Evolutionary conservation across 23 tunicate genomes (phyloP).

Genomic region (Halocynthia aurantium): DNA sequence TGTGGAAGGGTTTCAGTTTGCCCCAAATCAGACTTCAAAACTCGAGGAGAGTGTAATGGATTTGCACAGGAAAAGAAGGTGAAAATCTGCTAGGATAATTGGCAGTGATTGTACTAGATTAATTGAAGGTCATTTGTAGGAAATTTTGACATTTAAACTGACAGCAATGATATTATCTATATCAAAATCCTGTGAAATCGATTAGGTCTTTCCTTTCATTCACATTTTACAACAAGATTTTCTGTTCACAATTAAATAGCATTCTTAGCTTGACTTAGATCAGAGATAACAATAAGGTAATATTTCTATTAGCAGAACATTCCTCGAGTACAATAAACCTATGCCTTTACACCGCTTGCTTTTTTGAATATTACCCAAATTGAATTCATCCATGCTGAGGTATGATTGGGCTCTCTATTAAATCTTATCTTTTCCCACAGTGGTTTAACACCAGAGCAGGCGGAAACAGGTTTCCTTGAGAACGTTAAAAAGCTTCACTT

Average conservation of each 20-base stretch:
- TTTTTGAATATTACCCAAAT: no score
- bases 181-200: no score
- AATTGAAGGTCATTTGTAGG: neutral
- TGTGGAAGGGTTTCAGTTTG: conserved; percentile 65
- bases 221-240: neutral
- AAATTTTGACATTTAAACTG: conserved; percentile 1
- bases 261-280: no score
- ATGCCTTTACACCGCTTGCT: no score
- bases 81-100: neutral
- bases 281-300: no score
- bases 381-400: no score
- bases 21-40: conserved; percentile 78
- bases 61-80: conserved; percentile 70
- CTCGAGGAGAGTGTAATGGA: conserved; percentile 65
- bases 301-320: no score
- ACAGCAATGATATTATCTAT: neutral
- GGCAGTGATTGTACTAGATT: no score
- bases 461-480: conserved; percentile 75
- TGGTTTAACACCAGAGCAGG: conserved; percentile 85
- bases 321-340: no score
- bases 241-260: neutral
- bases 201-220: neutral
- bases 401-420: no score
- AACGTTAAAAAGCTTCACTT: conserved; percentile 77
- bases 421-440: conserved; percentile 14